A percentile compares a stretch with the other conserved stretches of the same genome.
Conservation (phyloP, 2,113 vertebrate species). For the Tapirus terrestris region DNA sequence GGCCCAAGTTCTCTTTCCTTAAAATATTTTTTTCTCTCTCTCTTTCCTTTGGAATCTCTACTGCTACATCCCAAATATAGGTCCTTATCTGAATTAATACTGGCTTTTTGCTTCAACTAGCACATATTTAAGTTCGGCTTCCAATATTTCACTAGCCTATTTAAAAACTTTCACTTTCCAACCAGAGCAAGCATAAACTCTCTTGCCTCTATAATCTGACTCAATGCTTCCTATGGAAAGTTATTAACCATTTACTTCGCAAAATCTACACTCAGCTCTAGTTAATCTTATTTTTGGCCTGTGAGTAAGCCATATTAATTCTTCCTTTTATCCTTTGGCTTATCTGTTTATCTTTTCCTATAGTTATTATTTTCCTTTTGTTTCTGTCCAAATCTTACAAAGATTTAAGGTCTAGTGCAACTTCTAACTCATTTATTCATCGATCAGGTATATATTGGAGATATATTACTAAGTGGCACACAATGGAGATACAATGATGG, state of each 20-base stretch:
- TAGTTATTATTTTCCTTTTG: constrained; percentile 38
- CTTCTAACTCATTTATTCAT: neutral
- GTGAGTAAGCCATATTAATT: neutral
- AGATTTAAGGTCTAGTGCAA: neutral
- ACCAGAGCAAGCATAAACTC: neutral
- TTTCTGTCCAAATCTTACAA: constrained; percentile 30
- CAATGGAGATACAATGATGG: neutral
- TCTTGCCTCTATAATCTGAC: neutral
- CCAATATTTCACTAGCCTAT: neutral
- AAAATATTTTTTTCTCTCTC: neutral
- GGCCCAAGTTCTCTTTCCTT: neutral
- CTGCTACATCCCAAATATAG: neutral
- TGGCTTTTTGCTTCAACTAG: neutral
- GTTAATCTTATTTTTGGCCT: neutral
- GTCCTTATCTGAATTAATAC: neutral
- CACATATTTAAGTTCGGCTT: neutral
- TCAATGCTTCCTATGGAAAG: neutral
- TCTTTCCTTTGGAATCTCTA: neutral
- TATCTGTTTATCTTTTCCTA: constrained; percentile 37
- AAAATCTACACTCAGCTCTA: neutral
- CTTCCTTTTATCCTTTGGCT: constrained; percentile 6
- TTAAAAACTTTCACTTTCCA: neutral
- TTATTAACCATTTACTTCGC: neutral
- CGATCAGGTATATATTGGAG: neutral
- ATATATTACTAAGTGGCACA: neutral